phyloP scores from a whole-genome alignment of 2,888 invertebrate genomes.

The Ischnura elegans region DNA sequence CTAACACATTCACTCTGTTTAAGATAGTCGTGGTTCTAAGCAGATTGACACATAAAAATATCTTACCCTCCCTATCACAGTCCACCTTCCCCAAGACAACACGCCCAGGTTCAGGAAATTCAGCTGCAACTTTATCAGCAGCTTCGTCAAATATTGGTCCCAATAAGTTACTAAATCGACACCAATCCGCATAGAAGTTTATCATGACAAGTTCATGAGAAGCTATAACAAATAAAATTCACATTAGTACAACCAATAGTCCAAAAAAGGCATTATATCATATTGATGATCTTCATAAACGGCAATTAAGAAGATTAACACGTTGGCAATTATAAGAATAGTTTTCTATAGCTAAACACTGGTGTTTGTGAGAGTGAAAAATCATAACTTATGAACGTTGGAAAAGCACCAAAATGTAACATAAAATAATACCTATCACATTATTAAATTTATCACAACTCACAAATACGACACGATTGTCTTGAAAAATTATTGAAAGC shows the following conservation, averaged over 20 bases:
- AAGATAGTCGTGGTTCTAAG: neutral
- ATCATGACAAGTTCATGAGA: slow-evolving; percentile 98
- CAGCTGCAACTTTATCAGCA: slow-evolving; percentile 89
- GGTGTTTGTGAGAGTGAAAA: too few relatives aligned
- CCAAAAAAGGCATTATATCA: too few relatives aligned
- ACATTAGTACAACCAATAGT: slow-evolving; percentile 47
- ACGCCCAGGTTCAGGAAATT: slow-evolving; percentile 87
- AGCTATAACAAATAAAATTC: slow-evolving; percentile 82
- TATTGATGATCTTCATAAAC: too few relatives aligned
- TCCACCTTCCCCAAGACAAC: slow-evolving; percentile 98
- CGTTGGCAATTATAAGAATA: too few relatives aligned
- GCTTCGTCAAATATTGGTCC: slow-evolving; percentile 98
- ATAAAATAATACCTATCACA: neutral
- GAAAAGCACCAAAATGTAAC: too few relatives aligned
- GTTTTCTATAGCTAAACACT: too few relatives aligned
- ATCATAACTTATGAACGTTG: too few relatives aligned
- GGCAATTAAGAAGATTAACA: too few relatives aligned
- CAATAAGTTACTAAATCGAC: slow-evolving; percentile 97
- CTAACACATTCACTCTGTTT: neutral
- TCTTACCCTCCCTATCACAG: slow-evolving; percentile 93
- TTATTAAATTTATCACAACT: too few relatives aligned
- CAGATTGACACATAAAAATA: neutral
- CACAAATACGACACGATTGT: too few relatives aligned
- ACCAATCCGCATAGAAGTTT: slow-evolving; percentile 99
- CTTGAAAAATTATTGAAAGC: neutral